Base-by-base conservation (phyloP, 1,140 invertebrate species). In the Drosophila oshimai region DNA sequence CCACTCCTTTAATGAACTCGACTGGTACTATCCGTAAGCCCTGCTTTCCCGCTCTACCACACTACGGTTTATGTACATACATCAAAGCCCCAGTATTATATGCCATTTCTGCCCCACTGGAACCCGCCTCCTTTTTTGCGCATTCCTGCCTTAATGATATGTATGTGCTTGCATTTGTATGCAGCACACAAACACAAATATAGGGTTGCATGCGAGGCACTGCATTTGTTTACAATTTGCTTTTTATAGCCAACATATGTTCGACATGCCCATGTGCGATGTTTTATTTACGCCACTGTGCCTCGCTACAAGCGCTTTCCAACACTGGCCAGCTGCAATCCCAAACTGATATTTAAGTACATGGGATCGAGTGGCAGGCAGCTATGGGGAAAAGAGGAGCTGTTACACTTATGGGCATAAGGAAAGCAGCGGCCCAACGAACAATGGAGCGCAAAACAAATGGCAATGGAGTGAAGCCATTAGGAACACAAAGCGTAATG, bases 171-270 rank as follows among this genome's bases (percentile, higher is more conserved):
- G 69, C 70, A 64, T 55, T 49, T 50, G 36, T 34, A 36, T 53
- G 39, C 39, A 58, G 4, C 33, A 41, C 33, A 41, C 36, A 34
- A 29, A 53, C 36, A 31, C 34, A 26, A 5, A 10, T 5, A 37
- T 22, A 34, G 12, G 26, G 36, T 31, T 37, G 12, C 37, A 20
- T 64, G 49, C 31, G 29, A 20, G 28, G 37, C 57, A 24, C 15
- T 54, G 29, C 54, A 64, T 79, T 79, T 84, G 79, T 84, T 84
- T 84, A 86, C 80, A 72, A 51, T 86, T 71, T 37, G 47, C 71
- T 79, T 71, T 86, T 79, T 75, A 79, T 68, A 68, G 67, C 58
- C 70, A 71, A 86, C 79, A 79, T 74, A 67, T 84, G 79, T 78
- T 78, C 51, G 70, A 71, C 79, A 84, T 78, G 60, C 60, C 53